phyloP scores from a whole-genome alignment of 2,113 vertebrate species.

The Macquaria australasica region DNA sequence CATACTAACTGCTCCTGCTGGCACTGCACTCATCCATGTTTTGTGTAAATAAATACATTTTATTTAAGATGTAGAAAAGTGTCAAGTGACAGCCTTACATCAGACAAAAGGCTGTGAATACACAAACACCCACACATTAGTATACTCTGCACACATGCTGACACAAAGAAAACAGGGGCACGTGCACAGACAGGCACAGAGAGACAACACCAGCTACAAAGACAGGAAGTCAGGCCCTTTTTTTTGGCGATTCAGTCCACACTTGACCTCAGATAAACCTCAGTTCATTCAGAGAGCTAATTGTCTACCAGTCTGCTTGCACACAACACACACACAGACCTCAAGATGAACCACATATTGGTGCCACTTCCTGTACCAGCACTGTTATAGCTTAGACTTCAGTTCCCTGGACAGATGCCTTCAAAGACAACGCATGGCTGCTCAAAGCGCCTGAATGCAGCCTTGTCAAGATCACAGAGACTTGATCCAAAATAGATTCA shows the following conservation, averaged over 20 bases:
- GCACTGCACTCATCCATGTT: slow-evolving; percentile 8
- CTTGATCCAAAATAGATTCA: slow-evolving; percentile 58
- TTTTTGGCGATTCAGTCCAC: slow-evolving; percentile 31
- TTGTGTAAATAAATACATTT: slow-evolving; percentile 1
- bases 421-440: slow-evolving; percentile 57
- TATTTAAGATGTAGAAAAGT: slow-evolving; percentile 35
- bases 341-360: slow-evolving; percentile 46
- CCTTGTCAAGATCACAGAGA: slow-evolving; percentile 62
- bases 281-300: slow-evolving; percentile 45
- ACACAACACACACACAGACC: slow-evolving; percentile 29
- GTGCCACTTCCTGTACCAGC: slow-evolving; percentile 58
- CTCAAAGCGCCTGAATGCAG: slow-evolving; percentile 30
- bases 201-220: slow-evolving; percentile 39
- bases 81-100: slow-evolving; percentile 40
- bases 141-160: slow-evolving; percentile 52
- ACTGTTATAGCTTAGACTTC: slow-evolving; percentile 36
- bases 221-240: slow-evolving; percentile 43
- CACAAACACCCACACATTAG: slow-evolving; percentile 42
- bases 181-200: slow-evolving; percentile 64
- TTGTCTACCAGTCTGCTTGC: slow-evolving; percentile 33
- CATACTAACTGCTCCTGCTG: slow-evolving; percentile 9
- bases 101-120: slow-evolving; percentile 48
- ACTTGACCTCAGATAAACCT: slow-evolving; percentile 68
- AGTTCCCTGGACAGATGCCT: slow-evolving; percentile 62
- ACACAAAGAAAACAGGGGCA: slow-evolving; percentile 72